These are phyloP conservation scores for Gouania willdenowi DNA, from an alignment of 2,797 vertebrate species.

Conservation along the genomic window DNA sequence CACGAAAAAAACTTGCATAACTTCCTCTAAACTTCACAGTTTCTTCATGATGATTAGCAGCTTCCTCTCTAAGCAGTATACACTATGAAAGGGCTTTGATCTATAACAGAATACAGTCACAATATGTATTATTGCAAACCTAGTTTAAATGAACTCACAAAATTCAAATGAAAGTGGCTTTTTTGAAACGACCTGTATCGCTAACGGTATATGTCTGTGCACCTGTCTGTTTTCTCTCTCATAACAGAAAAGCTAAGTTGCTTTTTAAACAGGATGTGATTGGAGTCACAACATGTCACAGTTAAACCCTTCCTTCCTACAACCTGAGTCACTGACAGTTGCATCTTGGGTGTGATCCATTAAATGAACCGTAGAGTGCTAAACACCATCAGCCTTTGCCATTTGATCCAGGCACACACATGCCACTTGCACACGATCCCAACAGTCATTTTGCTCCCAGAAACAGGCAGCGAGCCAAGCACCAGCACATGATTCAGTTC, in stretches of 20 bases:
- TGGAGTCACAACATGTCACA: not conserved
- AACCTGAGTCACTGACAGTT: constrained; percentile 32
- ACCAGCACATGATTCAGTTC: constrained; percentile 30
- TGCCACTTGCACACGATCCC: constrained; percentile 31
- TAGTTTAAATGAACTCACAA: too few relatives aligned
- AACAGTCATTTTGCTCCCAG: constrained; percentile 23
- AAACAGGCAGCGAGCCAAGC: constrained; percentile 44
- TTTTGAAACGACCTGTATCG: too few relatives aligned
- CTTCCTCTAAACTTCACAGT: too few relatives aligned
- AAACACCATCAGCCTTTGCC: constrained; percentile 17
- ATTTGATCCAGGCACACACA: constrained; percentile 18
- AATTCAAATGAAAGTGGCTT: not conserved
- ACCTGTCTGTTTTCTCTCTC: too few relatives aligned
- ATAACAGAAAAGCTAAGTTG: not conserved
- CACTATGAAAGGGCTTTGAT: too few relatives aligned
- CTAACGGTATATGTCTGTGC: too few relatives aligned
- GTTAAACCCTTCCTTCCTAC: constrained; percentile 24
- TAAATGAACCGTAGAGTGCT: constrained; percentile 18
- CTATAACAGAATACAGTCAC: too few relatives aligned
- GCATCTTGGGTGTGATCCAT: constrained; percentile 5
- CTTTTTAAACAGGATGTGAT: constrained; percentile 8
- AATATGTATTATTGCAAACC: too few relatives aligned
- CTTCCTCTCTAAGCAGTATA: too few relatives aligned
- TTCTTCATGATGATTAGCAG: too few relatives aligned
- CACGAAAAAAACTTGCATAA: too few relatives aligned